These are phyloP conservation scores for Pseudomyrmex flavicornis DNA, from an alignment of 1,140 invertebrate species.

Conservation along the genomic window DNA sequence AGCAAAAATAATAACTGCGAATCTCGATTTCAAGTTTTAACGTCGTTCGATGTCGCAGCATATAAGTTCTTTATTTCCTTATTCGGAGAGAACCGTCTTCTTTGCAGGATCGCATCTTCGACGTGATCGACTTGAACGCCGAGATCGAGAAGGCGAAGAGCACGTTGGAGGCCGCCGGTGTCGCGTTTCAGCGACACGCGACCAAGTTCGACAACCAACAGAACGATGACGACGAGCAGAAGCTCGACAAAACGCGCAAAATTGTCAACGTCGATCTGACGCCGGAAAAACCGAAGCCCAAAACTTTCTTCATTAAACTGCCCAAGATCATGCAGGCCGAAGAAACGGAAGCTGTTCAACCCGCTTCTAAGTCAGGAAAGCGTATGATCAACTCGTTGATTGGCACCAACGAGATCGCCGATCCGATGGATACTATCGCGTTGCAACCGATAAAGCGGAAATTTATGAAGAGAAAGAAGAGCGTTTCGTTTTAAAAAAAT, in stretches of 20 bases:
- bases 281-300: slow-evolving; percentile 64
- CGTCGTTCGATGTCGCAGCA: neutral
- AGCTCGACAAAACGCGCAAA: slow-evolving; percentile 76
- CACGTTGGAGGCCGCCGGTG: slow-evolving; percentile 78
- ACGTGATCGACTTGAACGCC: slow-evolving; percentile 81
- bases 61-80: neutral
- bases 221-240: slow-evolving; percentile 69
- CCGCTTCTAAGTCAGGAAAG: slow-evolving; percentile 12
- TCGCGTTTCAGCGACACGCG: slow-evolving; percentile 79
- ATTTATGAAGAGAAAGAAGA: slow-evolving; percentile 80
- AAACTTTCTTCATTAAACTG: slow-evolving; percentile 73
- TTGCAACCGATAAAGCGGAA: slow-evolving; percentile 70
- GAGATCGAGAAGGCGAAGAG: slow-evolving; percentile 82
- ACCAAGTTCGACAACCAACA: slow-evolving; percentile 81
- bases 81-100: neutral
- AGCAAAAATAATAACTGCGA: neutral
- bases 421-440: slow-evolving; percentile 56
- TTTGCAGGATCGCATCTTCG: slow-evolving; percentile 81
- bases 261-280: slow-evolving; percentile 63
- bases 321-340: slow-evolving; percentile 69
- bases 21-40: no score
- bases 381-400: slow-evolving; percentile 74
- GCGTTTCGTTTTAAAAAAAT: slow-evolving; percentile 77
- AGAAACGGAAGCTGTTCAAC: slow-evolving; percentile 61
- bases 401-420: slow-evolving; percentile 66